Evolutionary conservation across 2,888 invertebrate genomes (phyloP).

Genomic region (Drosophila conformis): DNA sequence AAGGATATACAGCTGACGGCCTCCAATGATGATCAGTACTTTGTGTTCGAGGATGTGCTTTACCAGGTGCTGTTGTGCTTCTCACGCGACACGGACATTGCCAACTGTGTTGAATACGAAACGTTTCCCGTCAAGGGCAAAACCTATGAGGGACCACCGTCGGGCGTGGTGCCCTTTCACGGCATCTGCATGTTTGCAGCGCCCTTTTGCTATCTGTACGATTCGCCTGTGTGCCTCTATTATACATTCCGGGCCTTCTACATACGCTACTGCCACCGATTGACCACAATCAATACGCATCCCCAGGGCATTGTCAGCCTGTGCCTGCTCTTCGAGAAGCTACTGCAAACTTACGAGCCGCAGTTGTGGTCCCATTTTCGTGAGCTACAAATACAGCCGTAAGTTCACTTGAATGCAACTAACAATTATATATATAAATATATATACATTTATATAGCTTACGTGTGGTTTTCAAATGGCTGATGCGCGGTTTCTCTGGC

Average conservation of each 20-base stretch:
- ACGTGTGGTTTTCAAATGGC: slow-evolving; percentile 97
- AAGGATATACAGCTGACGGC: slow-evolving; percentile 98
- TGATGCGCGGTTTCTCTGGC: slow-evolving; percentile 98
- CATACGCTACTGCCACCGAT: slow-evolving; percentile 94
- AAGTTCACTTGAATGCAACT: slow-evolving; percentile 85
- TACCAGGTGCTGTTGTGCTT: slow-evolving; percentile 97
- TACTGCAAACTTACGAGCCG: slow-evolving; percentile 96
- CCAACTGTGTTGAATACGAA: slow-evolving; percentile 89
- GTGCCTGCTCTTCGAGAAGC: slow-evolving; percentile 94
- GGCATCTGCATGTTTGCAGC: slow-evolving; percentile 99
- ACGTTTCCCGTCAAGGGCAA: slow-evolving; percentile 82
- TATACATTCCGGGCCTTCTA: slow-evolving; percentile 96
- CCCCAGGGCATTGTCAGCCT: slow-evolving; percentile 95
- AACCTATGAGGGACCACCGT: slow-evolving; percentile 89
- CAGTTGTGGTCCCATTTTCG: slow-evolving; percentile 96
- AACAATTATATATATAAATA: too few species aligned
- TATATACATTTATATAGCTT: slow-evolving; percentile 87
- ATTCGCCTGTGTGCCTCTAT: slow-evolving; percentile 94
- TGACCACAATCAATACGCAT: slow-evolving; percentile 96
- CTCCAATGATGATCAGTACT: slow-evolving; percentile 98
- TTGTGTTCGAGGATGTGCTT: slow-evolving; percentile 97
- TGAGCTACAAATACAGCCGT: slow-evolving; percentile 96
- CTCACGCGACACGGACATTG: slow-evolving; percentile 93
- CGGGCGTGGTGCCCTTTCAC: slow-evolving; percentile 97
- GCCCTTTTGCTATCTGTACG: slow-evolving; percentile 96